Conservation (phyloP, 2,113 vertebrate species). For the Menura novaehollandiae region DNA sequence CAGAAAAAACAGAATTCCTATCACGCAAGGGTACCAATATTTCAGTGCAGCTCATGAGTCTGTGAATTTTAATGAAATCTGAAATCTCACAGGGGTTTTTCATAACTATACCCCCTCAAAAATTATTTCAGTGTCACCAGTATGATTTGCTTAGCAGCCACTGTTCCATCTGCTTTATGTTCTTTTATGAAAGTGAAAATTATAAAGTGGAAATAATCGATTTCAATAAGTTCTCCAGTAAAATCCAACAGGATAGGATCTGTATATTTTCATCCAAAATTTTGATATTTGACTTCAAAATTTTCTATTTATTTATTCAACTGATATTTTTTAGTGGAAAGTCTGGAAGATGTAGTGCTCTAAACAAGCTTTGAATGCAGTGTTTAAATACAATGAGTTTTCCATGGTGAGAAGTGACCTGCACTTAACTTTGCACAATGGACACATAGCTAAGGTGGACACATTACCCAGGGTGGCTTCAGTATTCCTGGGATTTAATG, state of each 20-base stretch:
- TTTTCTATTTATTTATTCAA: neutral
- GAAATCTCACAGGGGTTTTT: neutral
- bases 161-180: neutral
- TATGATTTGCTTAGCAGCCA: neutral
- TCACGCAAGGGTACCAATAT: neutral
- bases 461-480: neutral
- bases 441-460: neutral
- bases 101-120: neutral
- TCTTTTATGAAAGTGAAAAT: neutral
- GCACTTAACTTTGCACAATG: neutral
- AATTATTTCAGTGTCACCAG: neutral
- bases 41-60: neutral
- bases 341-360: neutral
- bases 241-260: neutral
- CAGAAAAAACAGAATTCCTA: neutral
- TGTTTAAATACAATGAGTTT: neutral
- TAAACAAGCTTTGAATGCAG: neutral
- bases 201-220: neutral
- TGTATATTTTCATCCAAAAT: neutral
- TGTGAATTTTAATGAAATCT: neutral
- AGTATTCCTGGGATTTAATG: neutral
- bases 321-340: neutral
- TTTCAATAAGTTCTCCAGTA: neutral
- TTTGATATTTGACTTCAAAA: neutral
- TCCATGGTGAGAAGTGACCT: neutral